Conservation (phyloP, 2,797 vertebrate species). For the Urosaurus nigricauda region DNA sequence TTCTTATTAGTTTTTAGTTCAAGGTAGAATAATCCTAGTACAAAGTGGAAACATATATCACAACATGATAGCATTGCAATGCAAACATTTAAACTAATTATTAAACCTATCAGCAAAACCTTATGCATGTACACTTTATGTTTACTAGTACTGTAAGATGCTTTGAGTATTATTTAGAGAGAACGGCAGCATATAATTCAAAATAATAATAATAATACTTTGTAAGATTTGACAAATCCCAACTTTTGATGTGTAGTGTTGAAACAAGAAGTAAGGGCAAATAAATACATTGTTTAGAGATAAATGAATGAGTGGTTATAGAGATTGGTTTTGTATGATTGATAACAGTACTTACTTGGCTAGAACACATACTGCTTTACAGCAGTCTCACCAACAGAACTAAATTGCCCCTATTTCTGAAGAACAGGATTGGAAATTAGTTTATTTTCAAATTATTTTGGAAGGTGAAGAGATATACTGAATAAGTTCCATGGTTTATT, state of each 20-base stretch:
- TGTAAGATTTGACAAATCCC: background rate
- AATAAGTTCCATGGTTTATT: constrained; percentile 44
- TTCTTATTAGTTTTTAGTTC: constrained; percentile 38
- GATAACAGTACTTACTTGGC: background rate
- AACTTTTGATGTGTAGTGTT: background rate
- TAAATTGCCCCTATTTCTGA: constrained; percentile 47
- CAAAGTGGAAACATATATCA: constrained; percentile 8
- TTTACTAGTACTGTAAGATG: no score
- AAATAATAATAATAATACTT: background rate
- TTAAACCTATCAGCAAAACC: background rate
- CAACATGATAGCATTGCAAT: background rate
- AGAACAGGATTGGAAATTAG: constrained; percentile 40
- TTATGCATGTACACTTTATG: background rate
- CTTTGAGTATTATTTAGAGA: no score
- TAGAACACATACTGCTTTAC: constrained; percentile 32
- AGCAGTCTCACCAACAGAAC: constrained; percentile 18
- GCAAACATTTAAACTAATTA: background rate
- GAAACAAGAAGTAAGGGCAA: background rate
- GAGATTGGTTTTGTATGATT: background rate
- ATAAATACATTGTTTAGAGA: background rate
- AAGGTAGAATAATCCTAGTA: constrained; percentile 35
- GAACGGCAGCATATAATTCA: no score
- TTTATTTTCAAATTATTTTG: constrained; percentile 35
- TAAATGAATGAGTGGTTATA: background rate
- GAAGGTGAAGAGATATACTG: constrained; percentile 36